Evolutionary conservation across 1,140 invertebrate species (phyloP).

Genomic region (Eciton burchellii): DNA sequence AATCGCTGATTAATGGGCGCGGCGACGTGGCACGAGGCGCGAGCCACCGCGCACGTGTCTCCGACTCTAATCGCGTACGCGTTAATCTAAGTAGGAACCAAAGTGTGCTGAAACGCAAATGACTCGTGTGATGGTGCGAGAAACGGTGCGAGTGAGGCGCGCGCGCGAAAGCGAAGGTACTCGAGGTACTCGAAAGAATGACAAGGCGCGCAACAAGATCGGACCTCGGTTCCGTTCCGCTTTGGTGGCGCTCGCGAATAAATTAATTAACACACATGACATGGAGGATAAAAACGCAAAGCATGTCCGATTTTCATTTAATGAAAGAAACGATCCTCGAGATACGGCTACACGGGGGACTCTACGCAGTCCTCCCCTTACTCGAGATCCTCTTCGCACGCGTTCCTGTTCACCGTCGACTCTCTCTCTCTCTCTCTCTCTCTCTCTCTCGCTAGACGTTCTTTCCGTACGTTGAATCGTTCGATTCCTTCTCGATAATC

Average conservation of each 20-base stretch:
- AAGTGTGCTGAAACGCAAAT: conserved; percentile 28
- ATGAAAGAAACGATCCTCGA: not conserved
- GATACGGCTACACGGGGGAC: conserved; percentile 2
- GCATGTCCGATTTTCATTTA: not conserved
- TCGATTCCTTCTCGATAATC: conserved; percentile 13
- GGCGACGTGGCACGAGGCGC: conserved; percentile 24
- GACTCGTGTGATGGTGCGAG: conserved; percentile 6
- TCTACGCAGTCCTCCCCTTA: not conserved
- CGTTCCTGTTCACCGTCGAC: not conserved
- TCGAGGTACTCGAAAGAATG: not conserved
- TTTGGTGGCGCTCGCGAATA: not conserved
- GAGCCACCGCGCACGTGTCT: not conserved
- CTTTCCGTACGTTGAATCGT: conserved; percentile 2
- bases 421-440: too few relatives aligned
- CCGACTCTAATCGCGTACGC: conserved; percentile 10
- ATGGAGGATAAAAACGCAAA: conserved; percentile 11
- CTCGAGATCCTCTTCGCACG: not conserved
- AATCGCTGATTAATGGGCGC: conserved; percentile 48
- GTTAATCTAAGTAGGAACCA: conserved; percentile 60
- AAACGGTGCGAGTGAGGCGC: not conserved
- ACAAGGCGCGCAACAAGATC: conserved; percentile 1
- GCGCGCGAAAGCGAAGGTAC: conserved; percentile 6
- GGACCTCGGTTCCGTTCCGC: too few relatives aligned
- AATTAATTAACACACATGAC: conserved; percentile 34
- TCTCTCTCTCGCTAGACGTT: too few relatives aligned